phyloP scores from a whole-genome alignment of 2,888 invertebrate species.

The Halictus ligatus region DNA sequence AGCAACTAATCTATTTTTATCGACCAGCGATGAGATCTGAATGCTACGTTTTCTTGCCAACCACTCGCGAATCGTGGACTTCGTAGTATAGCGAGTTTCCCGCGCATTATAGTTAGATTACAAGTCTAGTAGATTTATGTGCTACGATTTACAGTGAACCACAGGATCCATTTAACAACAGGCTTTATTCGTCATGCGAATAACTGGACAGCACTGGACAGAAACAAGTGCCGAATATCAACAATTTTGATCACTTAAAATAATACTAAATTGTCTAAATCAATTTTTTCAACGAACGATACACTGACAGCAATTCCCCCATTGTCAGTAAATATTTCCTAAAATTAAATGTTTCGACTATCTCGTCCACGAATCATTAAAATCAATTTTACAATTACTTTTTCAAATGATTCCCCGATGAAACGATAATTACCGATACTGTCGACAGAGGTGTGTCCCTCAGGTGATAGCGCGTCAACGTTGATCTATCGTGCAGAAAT shows the following conservation, averaged over 20 bases:
- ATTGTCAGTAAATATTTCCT: not conserved
- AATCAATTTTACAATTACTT: not conserved
- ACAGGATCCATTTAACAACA: not conserved
- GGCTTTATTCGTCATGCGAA: not conserved
- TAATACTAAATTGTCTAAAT: not conserved
- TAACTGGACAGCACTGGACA: not conserved
- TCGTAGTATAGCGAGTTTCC: not conserved
- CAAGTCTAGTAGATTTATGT: constrained; percentile 2
- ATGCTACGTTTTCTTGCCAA: not conserved
- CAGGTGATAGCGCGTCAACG: not conserved
- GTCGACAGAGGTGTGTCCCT: not conserved
- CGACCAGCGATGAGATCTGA: constrained; percentile 44
- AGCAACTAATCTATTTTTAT: constrained; percentile 16
- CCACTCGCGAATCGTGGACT: not conserved
- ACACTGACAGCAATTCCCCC: too few relatives aligned
- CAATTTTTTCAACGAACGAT: not conserved
- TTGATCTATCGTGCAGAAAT: not conserved
- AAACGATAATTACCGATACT: not conserved
- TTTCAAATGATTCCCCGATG: not conserved
- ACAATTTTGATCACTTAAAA: not conserved
- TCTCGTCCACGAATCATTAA: not conserved
- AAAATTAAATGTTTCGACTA: not conserved
- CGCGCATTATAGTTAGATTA: not conserved
- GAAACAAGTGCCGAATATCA: not conserved
- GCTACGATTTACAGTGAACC: not conserved